Base-by-base conservation (phyloP, 2,888 invertebrate genomes). In the Timema podura region DNA sequence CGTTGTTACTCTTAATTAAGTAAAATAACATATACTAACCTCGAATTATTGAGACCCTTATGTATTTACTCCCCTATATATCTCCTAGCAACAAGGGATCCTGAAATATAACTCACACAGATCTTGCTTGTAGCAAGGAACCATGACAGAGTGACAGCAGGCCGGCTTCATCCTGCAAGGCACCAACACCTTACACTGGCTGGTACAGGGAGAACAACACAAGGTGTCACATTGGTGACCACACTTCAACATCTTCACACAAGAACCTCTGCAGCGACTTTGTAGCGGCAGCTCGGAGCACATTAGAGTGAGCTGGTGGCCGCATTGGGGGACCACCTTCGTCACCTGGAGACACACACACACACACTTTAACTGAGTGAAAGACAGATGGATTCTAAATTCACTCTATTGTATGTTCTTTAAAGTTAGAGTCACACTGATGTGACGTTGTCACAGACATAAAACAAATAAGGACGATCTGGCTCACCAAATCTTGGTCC, bases 141-240 rank as follows among this genome's bases (percentile, higher is more conserved):
- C 77, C 13, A 76, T 74, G 48, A 83, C 81, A 49, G 72, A 73
- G 73, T 87, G 87, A 5, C 85, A 85, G 77, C 87, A 87, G 7
- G 81, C 80, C 10, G 83, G 78, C 6, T 49, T 30, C 16, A 80
- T 76, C n/a, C 71, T 67, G 6, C 72, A 70, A 0, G 76, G 70
- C 0, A 82, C 77, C 0, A 79, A 75, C 71, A 77, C 77, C 3
- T 69, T 76, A 76, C 86, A 86, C 0, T 70, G 0, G 68, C 64
- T 3, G 75, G 74, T 77, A 74, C 87, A 87, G 0, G 68, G 59
- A 5, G 78, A 75, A 10, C 73, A 72, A 75, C 87, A 87, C n/a
- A 74, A 75, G 0, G 73, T 77, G 7, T 67, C 76, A 76, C 87
- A 87, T 0, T 67, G 72, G 77, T 87, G 87, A 0, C 86, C 86